Conservation (phyloP, 2,888 invertebrate genomes). For the Dioctria linearis region DNA sequence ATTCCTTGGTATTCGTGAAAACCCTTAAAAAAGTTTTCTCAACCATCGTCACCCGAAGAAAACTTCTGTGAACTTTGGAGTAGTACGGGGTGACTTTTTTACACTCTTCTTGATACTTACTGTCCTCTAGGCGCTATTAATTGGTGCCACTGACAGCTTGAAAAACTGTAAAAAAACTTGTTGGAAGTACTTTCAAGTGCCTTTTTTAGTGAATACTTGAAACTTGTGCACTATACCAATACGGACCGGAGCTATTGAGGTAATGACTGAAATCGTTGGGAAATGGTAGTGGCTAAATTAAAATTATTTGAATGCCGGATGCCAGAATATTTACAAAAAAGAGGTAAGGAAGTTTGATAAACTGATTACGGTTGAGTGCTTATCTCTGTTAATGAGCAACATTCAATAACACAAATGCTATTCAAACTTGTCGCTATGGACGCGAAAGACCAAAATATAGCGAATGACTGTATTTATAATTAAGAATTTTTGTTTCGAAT, state of each 20-base stretch:
- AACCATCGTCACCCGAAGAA: slow-evolving; percentile 42
- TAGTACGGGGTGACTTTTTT: slow-evolving; percentile 27
- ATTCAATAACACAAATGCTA: too few relatives aligned
- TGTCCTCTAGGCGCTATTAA: slow-evolving; percentile 48
- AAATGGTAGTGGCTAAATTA: too few relatives aligned
- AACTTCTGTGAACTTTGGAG: slow-evolving; percentile 37
- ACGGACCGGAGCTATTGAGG: background rate
- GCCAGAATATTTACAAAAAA: too few relatives aligned
- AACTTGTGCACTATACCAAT: slow-evolving; percentile 14
- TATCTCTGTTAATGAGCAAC: too few relatives aligned
- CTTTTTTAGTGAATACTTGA: slow-evolving; percentile 10
- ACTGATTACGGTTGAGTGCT: too few relatives aligned
- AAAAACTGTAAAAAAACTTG: slow-evolving; percentile 25
- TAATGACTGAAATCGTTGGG: too few relatives aligned
- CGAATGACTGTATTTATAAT: too few relatives aligned
- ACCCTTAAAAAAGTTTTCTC: slow-evolving; percentile 24
- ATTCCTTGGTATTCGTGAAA: slow-evolving; percentile 39
- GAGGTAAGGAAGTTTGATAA: too few relatives aligned
- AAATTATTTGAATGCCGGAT: too few relatives aligned
- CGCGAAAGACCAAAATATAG: too few relatives aligned
- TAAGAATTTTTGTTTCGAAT: too few relatives aligned
- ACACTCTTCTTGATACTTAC: slow-evolving; percentile 32
- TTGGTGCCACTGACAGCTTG: slow-evolving; percentile 41
- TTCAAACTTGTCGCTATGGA: too few relatives aligned
- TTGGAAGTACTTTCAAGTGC: slow-evolving; percentile 13